phyloP scores from a whole-genome alignment of 2,113 vertebrate species.

The Symphodus melops region DNA sequence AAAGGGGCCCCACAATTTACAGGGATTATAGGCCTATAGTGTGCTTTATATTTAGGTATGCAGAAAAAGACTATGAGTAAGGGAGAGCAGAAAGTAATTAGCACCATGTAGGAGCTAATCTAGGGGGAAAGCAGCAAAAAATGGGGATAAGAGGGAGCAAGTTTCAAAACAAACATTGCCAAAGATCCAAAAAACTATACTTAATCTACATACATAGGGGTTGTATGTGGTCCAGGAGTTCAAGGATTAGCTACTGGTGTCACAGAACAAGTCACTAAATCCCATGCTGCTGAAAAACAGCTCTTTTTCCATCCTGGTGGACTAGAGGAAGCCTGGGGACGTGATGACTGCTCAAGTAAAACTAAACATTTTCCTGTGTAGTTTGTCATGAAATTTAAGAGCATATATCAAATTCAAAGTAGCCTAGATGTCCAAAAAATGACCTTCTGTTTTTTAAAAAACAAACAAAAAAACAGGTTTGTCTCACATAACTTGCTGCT shows the following conservation, averaged over 20 bases:
- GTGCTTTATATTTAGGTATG: constrained; percentile 79
- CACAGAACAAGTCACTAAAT: constrained; percentile 55
- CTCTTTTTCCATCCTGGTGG: constrained; percentile 25
- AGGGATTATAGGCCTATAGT: constrained; percentile 64
- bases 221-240: constrained; percentile 51
- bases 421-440: neutral
- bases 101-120: constrained; percentile 67
- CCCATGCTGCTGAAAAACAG: constrained; percentile 28
- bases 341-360: constrained; percentile 17
- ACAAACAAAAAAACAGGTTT: neutral
- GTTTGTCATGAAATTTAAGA: neutral
- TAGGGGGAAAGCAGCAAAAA: constrained; percentile 50
- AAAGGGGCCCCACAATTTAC: constrained; percentile 65
- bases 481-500: too few relatives aligned
- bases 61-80: constrained; percentile 71
- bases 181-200: constrained; percentile 64
- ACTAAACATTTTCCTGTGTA: neutral
- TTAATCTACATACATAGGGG: constrained; percentile 72
- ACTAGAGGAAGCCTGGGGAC: constrained; percentile 21
- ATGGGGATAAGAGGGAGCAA: constrained; percentile 60
- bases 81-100: constrained; percentile 63
- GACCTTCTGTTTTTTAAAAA: too few relatives aligned
- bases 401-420: neutral
- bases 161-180: constrained; percentile 80
- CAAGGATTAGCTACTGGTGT: constrained; percentile 58